phyloP scores from a whole-genome alignment of 2,888 invertebrate genomes.

The Euproctis similis region DNA sequence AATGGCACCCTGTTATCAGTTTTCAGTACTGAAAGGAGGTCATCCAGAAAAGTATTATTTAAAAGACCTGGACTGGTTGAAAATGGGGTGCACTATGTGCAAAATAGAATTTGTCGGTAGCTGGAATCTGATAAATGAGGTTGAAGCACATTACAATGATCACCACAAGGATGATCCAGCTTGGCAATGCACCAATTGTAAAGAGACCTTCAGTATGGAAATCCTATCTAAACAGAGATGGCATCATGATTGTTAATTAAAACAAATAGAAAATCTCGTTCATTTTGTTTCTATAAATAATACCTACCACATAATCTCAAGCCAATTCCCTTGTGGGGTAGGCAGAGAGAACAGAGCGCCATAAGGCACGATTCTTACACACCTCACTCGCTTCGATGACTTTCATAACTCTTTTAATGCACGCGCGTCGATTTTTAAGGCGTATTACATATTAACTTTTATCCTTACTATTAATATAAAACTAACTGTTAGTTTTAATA shows the following conservation, averaged over 20 bases:
- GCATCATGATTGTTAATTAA: conserved; percentile 32
- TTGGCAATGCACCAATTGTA: conserved; percentile 39
- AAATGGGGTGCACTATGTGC: conserved; percentile 37
- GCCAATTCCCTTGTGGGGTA: too few species aligned
- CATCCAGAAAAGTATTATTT: accelerated
- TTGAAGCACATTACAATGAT: conserved; percentile 30
- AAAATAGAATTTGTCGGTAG: conserved; percentile 17
- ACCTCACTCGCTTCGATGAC: too few species aligned
- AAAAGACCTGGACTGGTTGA: conserved; percentile 20
- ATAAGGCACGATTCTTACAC: too few species aligned
- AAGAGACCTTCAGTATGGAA: conserved; percentile 19
- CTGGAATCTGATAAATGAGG: conserved; percentile 1
- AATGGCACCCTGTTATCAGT: conserved; percentile 23
- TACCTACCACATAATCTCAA: too few species aligned
- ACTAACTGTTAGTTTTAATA: too few species aligned
- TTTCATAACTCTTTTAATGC: too few species aligned
- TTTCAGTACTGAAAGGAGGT: conserved; percentile 16
- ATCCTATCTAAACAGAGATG: conserved; percentile 27
- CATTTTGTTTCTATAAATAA: too few species aligned
- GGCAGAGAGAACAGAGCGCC: too few species aligned
- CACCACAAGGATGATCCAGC: conserved; percentile 34
- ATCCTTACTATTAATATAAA: too few species aligned
- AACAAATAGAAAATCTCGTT: too few species aligned
- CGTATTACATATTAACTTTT: too few species aligned
- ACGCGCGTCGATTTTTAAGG: too few species aligned